Percentiles rank a stretch among this genome's conserved stretches.
phyloP scores from a whole-genome alignment of 1,140 invertebrate genomes.

The Littorina saxatilis region DNA sequence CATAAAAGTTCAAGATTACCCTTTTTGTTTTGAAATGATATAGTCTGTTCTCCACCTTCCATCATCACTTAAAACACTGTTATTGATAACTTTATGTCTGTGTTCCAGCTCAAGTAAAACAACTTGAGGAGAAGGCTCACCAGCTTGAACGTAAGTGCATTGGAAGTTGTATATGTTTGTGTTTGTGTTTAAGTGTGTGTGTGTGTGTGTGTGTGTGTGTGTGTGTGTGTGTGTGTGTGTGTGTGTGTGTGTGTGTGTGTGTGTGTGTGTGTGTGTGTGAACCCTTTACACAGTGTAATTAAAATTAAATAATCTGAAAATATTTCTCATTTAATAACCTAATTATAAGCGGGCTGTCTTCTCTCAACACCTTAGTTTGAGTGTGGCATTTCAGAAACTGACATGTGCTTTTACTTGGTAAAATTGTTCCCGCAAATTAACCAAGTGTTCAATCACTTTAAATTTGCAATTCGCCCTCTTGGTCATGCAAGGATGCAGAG shows the following conservation, averaged over 20 bases:
- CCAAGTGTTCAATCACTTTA: too few relatives aligned
- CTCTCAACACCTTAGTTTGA: not conserved
- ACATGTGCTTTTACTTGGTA: too few relatives aligned
- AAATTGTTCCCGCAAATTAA: too few relatives aligned
- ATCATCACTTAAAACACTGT: too few relatives aligned
- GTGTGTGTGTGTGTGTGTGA: slow-evolving; percentile 1
- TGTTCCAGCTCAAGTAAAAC: too few relatives aligned
- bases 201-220: slow-evolving; percentile 18
- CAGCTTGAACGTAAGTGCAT: not conserved
- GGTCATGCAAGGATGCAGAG: too few relatives aligned
- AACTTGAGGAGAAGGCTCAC: too few relatives aligned
- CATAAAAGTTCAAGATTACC: too few relatives aligned
- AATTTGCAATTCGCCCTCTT: too few relatives aligned
- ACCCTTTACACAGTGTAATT: too few relatives aligned
- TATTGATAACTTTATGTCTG: too few relatives aligned
- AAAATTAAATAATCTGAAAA: not conserved
- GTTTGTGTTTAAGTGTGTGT: not conserved
- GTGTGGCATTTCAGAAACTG: not conserved
- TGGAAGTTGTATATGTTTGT: not conserved
- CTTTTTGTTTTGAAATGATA: too few relatives aligned
- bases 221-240: slow-evolving; percentile 9
- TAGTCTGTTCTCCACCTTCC: not conserved
- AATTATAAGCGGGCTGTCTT: not conserved
- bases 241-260: slow-evolving; percentile 6
- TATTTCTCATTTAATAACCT: not conserved